Evolutionary conservation across 2,113 vertebrate species (phyloP).

Genomic region (Sula dactylatra): DNA sequence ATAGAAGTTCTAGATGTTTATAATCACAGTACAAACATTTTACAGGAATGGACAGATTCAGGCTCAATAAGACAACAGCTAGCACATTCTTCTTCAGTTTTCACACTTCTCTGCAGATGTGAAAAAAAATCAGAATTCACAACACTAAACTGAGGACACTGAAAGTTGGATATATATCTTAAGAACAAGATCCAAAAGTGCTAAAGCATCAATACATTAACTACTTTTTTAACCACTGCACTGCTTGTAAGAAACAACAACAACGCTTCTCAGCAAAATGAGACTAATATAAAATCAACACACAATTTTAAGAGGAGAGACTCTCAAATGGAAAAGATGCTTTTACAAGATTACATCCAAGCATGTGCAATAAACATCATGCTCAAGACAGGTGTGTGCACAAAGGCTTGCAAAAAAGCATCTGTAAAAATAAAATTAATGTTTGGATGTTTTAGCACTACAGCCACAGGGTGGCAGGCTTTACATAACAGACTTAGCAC

Average conservation of each 20-base stretch:
- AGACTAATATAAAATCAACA: not conserved
- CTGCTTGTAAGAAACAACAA: not conserved
- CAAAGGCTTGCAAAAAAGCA: not conserved
- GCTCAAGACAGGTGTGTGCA: not conserved
- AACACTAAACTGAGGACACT: not conserved
- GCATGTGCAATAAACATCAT: not conserved
- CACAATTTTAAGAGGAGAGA: not conserved
- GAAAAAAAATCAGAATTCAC: not conserved
- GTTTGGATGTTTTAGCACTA: not conserved
- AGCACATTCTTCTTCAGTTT: not conserved
- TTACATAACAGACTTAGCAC: not conserved
- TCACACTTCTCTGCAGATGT: not conserved
- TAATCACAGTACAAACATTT: not conserved
- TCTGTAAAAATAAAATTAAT: not conserved
- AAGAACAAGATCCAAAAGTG: not conserved
- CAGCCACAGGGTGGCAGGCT: conserved; percentile 50
- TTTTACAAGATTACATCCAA: not conserved
- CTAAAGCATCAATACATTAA: not conserved
- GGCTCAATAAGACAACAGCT: not conserved
- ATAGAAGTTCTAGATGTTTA: not conserved
- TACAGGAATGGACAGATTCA: not conserved
- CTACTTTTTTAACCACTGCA: not conserved
- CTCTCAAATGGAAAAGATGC: not conserved
- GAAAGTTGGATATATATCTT: not conserved
- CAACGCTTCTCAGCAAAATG: accelerated